Evolutionary conservation across 2,113 vertebrate genomes (phyloP).

Genomic region (Odobenus rosmarus): DNA sequence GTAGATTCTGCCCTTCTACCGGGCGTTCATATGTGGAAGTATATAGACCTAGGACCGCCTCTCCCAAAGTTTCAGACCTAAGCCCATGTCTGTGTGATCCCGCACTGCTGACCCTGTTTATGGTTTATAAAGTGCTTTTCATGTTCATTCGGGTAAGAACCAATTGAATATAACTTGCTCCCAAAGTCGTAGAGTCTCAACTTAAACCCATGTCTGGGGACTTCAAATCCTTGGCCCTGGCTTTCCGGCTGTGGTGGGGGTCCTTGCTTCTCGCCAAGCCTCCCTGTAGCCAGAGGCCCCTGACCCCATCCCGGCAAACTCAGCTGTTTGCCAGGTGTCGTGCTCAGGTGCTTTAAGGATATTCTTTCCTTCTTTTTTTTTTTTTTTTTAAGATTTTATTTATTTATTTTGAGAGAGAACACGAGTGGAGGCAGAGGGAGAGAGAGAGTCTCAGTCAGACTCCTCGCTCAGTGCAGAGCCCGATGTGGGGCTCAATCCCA

Average conservation of each 20-base stretch:
- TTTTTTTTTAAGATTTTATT: too few relatives aligned
- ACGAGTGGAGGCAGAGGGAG: neutral
- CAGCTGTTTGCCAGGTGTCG: neutral
- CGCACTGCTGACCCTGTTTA: neutral
- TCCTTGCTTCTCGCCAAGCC: neutral
- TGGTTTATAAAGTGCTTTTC: neutral
- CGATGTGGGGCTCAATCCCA: too few relatives aligned
- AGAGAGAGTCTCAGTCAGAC: neutral
- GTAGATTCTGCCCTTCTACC: too few relatives aligned
- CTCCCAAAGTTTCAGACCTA: neutral
- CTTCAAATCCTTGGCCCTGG: neutral
- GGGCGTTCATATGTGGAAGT: neutral
- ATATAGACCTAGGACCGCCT: neutral
- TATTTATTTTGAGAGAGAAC: too few relatives aligned
- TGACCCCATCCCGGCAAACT: neutral
- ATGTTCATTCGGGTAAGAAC: neutral
- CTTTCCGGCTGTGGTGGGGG: neutral
- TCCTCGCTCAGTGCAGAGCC: neutral
- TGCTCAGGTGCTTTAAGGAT: neutral
- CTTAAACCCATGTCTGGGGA: neutral
- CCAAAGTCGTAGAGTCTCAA: neutral
- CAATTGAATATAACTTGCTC: neutral
- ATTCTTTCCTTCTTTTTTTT: neutral
- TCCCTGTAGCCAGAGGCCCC: neutral
- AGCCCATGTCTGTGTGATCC: neutral